A percentile compares a stretch with the other conserved stretches of the same genome.
These are phyloP conservation scores for Pardosa pseudoannulata DNA, from an alignment of 2,888 invertebrate species.

Conservation along the genomic window DNA sequence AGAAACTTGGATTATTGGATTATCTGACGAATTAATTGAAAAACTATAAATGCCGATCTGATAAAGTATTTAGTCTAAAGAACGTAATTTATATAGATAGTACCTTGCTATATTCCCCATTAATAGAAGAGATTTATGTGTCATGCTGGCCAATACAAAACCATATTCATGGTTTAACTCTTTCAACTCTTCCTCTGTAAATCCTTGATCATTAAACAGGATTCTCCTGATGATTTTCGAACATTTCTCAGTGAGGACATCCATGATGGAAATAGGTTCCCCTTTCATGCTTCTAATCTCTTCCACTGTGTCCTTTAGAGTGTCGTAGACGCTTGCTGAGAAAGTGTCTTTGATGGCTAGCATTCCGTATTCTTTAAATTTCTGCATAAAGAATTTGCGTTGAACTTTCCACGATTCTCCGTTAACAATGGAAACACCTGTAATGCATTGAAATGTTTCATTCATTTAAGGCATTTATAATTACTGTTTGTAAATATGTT, in stretches of 20 bases:
- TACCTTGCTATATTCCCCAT: conserved; percentile 27
- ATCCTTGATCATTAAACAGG: conserved; percentile 1
- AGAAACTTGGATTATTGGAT: no score
- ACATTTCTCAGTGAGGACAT: conserved; percentile 16
- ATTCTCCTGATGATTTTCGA: background rate
- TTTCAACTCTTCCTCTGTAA: conserved; percentile 1
- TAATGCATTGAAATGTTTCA: no score
- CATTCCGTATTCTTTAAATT: conserved; percentile 26
- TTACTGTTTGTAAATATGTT: no score
- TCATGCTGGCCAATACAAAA: background rate
- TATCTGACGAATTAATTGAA: no score
- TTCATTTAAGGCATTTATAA: no score
- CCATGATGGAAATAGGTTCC: background rate
- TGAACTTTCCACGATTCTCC: conserved; percentile 32
- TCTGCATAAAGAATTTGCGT: conserved; percentile 22
- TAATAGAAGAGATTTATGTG: background rate
- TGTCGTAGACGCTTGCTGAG: conserved; percentile 13
- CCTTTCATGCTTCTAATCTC: conserved; percentile 4
- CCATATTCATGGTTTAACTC: background rate
- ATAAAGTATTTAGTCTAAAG: no score
- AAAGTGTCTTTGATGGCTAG: background rate
- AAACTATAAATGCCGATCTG: no score
- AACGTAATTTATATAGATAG: background rate
- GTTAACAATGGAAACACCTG: conserved; percentile 27
- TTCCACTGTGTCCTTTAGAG: background rate